These are phyloP conservation scores for Catharus minimus DNA, from an alignment of 2,113 vertebrate species.

Conservation along the genomic window DNA sequence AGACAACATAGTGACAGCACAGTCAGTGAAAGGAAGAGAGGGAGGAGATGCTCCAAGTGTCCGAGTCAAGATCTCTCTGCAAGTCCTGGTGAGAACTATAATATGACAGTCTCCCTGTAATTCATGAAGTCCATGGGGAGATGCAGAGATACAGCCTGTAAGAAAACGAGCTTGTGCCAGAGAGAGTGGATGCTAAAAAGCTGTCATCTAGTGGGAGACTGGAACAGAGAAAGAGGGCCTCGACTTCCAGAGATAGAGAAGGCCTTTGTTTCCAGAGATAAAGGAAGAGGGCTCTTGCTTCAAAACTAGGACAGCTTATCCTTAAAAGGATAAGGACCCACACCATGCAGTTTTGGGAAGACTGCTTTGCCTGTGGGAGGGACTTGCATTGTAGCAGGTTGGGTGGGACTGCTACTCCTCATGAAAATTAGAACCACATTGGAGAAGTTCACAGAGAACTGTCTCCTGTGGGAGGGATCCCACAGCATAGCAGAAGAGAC, in stretches of 20 bases:
- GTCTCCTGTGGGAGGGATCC: neutral
- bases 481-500: neutral
- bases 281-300: neutral
- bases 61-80: neutral
- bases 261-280: neutral
- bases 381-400: neutral
- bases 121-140: too few species aligned
- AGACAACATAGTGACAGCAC: neutral
- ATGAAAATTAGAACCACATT: neutral
- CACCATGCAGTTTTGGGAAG: neutral
- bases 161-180: neutral
- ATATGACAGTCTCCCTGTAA: neutral
- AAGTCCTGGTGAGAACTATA: neutral
- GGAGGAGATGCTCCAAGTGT: neutral
- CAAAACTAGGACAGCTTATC: neutral
- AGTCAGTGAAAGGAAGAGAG: neutral
- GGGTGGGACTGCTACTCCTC: neutral
- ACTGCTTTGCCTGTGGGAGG: neutral
- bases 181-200: neutral
- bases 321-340: neutral
- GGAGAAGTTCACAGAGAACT: neutral
- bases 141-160: neutral
- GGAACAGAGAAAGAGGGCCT: neutral
- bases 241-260: neutral
- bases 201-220: neutral